Evolutionary conservation across 2,888 invertebrate species (phyloP), one percentile per base, ranked within the genome.

Genomic region (Euplexia lucipara): DNA sequence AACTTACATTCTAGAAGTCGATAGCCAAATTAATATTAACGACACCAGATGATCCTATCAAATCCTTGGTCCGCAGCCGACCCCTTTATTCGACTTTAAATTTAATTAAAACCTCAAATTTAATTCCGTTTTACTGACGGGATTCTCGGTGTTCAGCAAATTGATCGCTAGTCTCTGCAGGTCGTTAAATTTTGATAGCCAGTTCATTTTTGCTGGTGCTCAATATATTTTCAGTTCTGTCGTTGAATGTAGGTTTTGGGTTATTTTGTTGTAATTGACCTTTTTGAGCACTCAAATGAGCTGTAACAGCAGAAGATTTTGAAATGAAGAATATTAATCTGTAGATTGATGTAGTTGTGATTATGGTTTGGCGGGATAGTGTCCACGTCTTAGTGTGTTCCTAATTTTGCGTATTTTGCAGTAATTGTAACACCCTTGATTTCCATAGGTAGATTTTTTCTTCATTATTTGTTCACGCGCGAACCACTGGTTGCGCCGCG

Each of bases 101-200:
- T 88, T 88, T 87, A 87, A 90, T 88, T 89, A 88, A 87, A 88
- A 83, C 82, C 85, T 81, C 83, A 80, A 83, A 87, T 86, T 85
- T 85, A 83, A 88, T 87, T 81, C 83, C 82, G 80, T 83, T 77
- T 63, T 65, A 65, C 76, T 76, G 75, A 75, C 71, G 70, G 65
- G 70, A 75, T 76, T 69, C 75, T 63, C 76, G 75, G 63, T 67
- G 63, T 79, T 79, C 67, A 59, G 63, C 74, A 79, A 85, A 85
- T 84, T 82, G 77, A 84, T 82, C 70, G 72, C 75, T 57, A 60
- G 61, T 68, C 64, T 70, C 70, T 71, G 64, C 63, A 54, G 51
- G 67, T 82, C 78, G 75, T 79, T 77, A 83, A 75, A 78, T 78
- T 72, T 81, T 78, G 70, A 79, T 74, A 51, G 67, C 67, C 60